phyloP scores from a whole-genome alignment of 2,888 invertebrate species.

The Petrolisthes manimaculis region DNA sequence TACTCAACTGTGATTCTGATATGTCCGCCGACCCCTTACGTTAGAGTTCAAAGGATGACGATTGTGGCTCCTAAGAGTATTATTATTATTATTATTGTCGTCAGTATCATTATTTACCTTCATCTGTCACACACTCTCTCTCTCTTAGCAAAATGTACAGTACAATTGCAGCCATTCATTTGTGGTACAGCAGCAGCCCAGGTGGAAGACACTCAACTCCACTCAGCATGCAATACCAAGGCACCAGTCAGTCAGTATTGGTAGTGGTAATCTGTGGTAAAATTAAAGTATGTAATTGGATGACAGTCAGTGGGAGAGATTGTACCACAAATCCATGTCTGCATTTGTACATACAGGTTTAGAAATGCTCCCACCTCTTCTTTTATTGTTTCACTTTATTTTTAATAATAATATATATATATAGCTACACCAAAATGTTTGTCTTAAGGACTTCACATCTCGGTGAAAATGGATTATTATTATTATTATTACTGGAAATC shows the following conservation, averaged over 20 bases:
- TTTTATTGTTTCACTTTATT: background rate
- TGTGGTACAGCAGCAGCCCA: too few species aligned
- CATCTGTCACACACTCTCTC: slow-evolving; percentile 12
- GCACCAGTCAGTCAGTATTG: too few species aligned
- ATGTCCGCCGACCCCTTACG: slow-evolving; percentile 38
- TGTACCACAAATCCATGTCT: too few species aligned
- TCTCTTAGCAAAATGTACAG: background rate
- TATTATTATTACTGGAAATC: slow-evolving; percentile 15
- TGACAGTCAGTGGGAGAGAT: background rate
- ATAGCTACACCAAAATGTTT: slow-evolving; percentile 14
- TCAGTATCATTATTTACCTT: background rate
- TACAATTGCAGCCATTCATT: too few species aligned
- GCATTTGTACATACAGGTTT: slow-evolving; percentile 12
- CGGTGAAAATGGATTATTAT: slow-evolving; percentile 48
- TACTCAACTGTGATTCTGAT: slow-evolving; percentile 52
- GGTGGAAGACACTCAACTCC: too few species aligned
- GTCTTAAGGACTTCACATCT: slow-evolving; percentile 24
- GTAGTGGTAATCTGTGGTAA: too few species aligned
- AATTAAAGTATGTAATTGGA: too few species aligned
- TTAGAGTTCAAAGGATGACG: slow-evolving; percentile 54
- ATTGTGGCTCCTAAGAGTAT: slow-evolving; percentile 22
- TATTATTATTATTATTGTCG: background rate
- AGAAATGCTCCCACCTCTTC: slow-evolving; percentile 27
- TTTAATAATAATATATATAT: slow-evolving; percentile 17
- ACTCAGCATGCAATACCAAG: too few species aligned